Percentiles rank a stretch among this genome's conserved stretches.
These are phyloP conservation scores for Ornithorhynchus anatinus DNA, from an alignment of 2,113 vertebrate species.

Conservation along the genomic window DNA sequence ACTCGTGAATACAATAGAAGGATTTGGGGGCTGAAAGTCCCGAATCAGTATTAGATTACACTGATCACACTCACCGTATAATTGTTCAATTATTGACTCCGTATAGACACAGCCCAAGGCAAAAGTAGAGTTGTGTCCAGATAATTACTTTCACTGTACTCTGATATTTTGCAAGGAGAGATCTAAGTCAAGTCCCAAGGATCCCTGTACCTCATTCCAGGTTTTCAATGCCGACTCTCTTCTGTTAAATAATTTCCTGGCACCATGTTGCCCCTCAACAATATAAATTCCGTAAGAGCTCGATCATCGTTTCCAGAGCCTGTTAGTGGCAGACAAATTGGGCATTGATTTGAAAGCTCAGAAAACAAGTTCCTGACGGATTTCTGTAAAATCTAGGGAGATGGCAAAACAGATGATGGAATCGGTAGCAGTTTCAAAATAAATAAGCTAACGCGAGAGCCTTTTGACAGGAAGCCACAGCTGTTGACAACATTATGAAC, in stretches of 20 bases:
- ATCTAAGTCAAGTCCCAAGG: neutral
- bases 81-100: neutral
- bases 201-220: neutral
- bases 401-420: neutral
- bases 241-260: neutral
- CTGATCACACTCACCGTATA: neutral
- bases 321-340: neutral
- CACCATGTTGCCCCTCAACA: neutral
- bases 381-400: neutral
- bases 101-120: neutral
- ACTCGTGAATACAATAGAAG: too few relatives aligned
- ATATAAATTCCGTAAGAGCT: neutral
- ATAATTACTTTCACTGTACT: too few relatives aligned
- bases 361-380: neutral
- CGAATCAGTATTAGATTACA: neutral
- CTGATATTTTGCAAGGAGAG: too few relatives aligned
- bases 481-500: too few relatives aligned
- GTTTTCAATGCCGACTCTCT: neutral
- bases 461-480: neutral
- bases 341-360: neutral
- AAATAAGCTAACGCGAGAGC: neutral
- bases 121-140: too few relatives aligned
- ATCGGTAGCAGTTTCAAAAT: constrained; percentile 2
- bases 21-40: too few relatives aligned
- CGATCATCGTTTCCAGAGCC: neutral